Conservation (phyloP, 2,888 invertebrate genomes). For the Smittia sp. region DNA sequence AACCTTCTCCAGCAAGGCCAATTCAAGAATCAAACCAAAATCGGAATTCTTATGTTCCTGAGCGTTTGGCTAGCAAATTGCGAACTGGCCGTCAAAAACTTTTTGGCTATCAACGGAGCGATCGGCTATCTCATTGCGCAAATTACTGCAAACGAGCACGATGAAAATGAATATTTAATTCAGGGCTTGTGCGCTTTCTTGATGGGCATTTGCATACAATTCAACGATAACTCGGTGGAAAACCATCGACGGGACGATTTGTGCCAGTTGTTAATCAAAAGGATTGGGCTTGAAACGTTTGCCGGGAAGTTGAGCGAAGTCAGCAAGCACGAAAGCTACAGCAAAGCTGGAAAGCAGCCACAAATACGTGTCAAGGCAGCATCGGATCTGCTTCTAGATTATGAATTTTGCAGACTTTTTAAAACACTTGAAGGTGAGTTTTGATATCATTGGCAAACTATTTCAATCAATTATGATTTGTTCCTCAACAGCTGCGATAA, state of each 20-base stretch:
- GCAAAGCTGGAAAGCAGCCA: conserved; percentile 88
- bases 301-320: conserved; percentile 82
- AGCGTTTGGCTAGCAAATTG: conserved; percentile 86
- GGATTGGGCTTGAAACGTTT: conserved; percentile 88
- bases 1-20: conserved; percentile 75
- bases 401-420: conserved; percentile 90
- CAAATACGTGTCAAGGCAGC: conserved; percentile 76
- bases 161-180: conserved; percentile 84
- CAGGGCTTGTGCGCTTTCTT: conserved; percentile 89
- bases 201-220: conserved; percentile 86
- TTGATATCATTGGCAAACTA: background rate
- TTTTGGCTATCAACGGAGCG: conserved; percentile 75
- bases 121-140: conserved; percentile 82
- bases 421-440: conserved; percentile 71
- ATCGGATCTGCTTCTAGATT: conserved; percentile 83
- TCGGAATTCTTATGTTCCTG: conserved; percentile 88
- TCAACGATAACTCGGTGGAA: conserved; percentile 78
- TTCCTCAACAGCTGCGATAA: conserved; percentile 53
- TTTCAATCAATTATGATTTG: conserved; percentile 40
- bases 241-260: conserved; percentile 75
- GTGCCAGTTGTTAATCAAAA: conserved; percentile 77
- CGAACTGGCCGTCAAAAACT: conserved; percentile 75
- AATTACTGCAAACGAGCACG: conserved; percentile 79
- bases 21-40: conserved; percentile 66
- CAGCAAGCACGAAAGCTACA: conserved; percentile 85